phyloP scores from a whole-genome alignment of 1,140 invertebrate species.

The Bicyclus anynana region DNA sequence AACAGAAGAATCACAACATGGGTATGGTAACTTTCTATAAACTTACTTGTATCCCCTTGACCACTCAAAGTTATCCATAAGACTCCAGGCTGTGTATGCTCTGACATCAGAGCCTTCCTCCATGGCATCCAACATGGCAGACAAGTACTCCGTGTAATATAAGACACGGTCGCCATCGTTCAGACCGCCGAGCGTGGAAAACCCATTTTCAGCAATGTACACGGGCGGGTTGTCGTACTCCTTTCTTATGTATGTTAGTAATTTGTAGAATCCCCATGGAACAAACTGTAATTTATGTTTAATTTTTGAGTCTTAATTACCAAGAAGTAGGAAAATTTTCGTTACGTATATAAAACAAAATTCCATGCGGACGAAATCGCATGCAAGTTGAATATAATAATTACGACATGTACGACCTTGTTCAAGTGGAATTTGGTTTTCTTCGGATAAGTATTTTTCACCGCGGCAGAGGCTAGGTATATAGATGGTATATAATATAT shows the following conservation, averaged over 20 bases:
- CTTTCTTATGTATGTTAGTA: constrained; percentile 41
- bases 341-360: too few relatives aligned
- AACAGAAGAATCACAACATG: too few relatives aligned
- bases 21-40: too few relatives aligned
- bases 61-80: constrained; percentile 84
- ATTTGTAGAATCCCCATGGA: constrained; percentile 48
- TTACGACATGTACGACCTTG: too few relatives aligned
- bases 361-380: too few relatives aligned
- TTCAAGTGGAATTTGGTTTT: too few relatives aligned
- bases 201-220: constrained; percentile 60
- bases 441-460: too few relatives aligned
- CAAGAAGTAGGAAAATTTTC: too few relatives aligned
- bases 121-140: constrained; percentile 48
- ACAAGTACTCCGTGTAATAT: constrained; percentile 68
- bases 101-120: constrained; percentile 27
- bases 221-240: constrained; percentile 50
- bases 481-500: too few relatives aligned
- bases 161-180: constrained; percentile 48
- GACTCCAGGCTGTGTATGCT: constrained; percentile 80
- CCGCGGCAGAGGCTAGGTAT: too few relatives aligned
- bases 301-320: too few relatives aligned
- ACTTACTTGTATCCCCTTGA: constrained; percentile 44
- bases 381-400: too few relatives aligned
- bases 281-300: constrained; percentile 1
- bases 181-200: constrained; percentile 33